Percentiles rank a stretch among this genome's conserved stretches.
These are phyloP conservation scores for Heptranchias perlo DNA, from an alignment of 2,113 vertebrate species.

Conservation along the genomic window DNA sequence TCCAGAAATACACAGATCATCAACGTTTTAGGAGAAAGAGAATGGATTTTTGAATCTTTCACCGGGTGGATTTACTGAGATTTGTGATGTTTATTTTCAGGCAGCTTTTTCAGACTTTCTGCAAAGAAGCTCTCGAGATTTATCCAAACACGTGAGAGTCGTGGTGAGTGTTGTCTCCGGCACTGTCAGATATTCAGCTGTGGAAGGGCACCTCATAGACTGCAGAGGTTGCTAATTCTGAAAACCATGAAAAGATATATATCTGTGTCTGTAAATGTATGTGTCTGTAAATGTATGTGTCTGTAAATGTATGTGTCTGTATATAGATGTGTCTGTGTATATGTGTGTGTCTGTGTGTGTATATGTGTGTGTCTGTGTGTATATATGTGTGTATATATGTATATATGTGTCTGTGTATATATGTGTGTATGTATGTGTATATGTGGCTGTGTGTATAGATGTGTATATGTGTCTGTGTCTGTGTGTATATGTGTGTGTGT, in stretches of 20 bases:
- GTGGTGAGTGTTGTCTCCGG: conserved; percentile 59
- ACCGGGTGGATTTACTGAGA: not conserved
- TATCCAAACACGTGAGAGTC: conserved; percentile 74
- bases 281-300: not conserved
- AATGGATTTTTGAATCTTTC: not conserved
- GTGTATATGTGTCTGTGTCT: no score
- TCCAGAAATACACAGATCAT: not conserved
- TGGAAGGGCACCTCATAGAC: not conserved
- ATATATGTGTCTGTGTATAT: no score
- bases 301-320: no score
- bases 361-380: no score
- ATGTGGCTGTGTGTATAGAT: no score
- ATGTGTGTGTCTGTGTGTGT: no score
- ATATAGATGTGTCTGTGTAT: no score
- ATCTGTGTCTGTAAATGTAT: not conserved
- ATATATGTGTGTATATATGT: no score
- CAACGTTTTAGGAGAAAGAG: no score
- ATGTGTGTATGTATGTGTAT: no score
- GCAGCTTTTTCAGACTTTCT: conserved; percentile 75
- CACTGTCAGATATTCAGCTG: not conserved
- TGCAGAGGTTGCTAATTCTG: not conserved
- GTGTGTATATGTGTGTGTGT: no score
- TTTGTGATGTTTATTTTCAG: conserved; percentile 49
- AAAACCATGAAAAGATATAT: not conserved
- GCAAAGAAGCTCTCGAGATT: conserved; percentile 72